Evolutionary conservation across 1,140 invertebrate genomes (phyloP), one percentile per base, ranked within the genome.

Genomic region (Penaeus vannamei): DNA sequence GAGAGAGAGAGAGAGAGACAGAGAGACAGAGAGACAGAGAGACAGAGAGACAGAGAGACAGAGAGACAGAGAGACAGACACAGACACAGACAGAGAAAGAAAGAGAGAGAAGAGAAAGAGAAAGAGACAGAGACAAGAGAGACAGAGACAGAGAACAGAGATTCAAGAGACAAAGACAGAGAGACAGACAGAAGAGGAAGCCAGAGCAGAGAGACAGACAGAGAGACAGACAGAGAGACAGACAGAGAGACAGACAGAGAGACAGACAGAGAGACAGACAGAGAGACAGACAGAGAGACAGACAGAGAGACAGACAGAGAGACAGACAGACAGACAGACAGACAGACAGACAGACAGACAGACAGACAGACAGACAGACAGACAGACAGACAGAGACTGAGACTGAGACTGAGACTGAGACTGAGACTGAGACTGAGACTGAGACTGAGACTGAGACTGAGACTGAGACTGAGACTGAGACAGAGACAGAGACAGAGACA

Each of bases 401-500:
- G n/a, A n/a, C n/a, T n/a, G n/a, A n/a, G n/a, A n/a, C n/a, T 26
- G 20, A 26, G 23, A 26, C 66, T 0, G 66, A 19, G 66, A 10
- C 12, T 29, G 14, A 69, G 66, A 20, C 3, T 4, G 66, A 22
- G 66, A 69, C 29, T 22, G 23, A 69, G 66, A 69, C 66, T 26
- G n/a, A 69, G 29, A 69, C n/a, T 69, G 8, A 69, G 66, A 10
- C 66, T 26, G 66, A 10, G 12, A 69, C 22, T 69, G 12, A 26
- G 8, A 69, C 1, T 29, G 66, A 69, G 29, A n/a, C n/a, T n/a
- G n/a, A n/a, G n/a, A n/a, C 77, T 60, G 42, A 59, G 36, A 82
- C 26, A 82, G 80, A 82, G 80, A 82, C 42, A 81, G 79, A 81
- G 79, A 81, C 42, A 81, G 79, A 81, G 79, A 77, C 29, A 81